These are phyloP conservation scores for Protophormia terraenovae DNA, from an alignment of 2,888 invertebrate genomes.

Conservation along the genomic window DNA sequence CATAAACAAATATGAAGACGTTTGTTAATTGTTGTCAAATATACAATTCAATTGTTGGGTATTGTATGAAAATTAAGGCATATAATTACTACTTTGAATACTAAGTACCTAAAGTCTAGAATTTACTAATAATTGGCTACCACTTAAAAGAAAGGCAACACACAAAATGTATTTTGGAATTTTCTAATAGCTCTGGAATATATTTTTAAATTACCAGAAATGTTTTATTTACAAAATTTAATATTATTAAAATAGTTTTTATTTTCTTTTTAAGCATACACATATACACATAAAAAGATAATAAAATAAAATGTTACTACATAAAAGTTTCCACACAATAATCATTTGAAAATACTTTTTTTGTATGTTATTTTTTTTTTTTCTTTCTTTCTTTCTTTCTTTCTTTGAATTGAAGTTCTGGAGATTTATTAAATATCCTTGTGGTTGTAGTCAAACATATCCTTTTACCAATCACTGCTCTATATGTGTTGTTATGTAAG, in stretches of 20 bases:
- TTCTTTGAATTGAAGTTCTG: background rate
- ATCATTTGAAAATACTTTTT: background rate
- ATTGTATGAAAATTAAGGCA: background rate
- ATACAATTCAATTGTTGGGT: background rate
- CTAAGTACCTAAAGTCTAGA: background rate
- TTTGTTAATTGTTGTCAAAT: slow-evolving; percentile 10
- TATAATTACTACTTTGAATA: background rate
- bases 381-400: background rate
- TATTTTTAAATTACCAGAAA: too few relatives aligned
- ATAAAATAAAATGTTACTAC: background rate
- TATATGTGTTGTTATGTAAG: background rate
- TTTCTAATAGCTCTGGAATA: too few relatives aligned
- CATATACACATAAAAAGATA: background rate
- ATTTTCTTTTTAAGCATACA: background rate
- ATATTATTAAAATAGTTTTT: too few relatives aligned
- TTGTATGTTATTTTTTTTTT: background rate
- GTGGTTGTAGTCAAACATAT: slow-evolving; percentile 5
- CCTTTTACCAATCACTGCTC: background rate
- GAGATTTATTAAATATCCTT: slow-evolving; percentile 27
- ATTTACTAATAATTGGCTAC: background rate
- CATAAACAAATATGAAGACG: background rate
- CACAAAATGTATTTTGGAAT: background rate
- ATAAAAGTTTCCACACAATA: background rate
- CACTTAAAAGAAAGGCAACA: background rate
- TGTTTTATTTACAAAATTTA: too few relatives aligned